Evolutionary conservation across 2,797 vertebrate genomes (phyloP).

Genomic region (Xyrichtys novacula): DNA sequence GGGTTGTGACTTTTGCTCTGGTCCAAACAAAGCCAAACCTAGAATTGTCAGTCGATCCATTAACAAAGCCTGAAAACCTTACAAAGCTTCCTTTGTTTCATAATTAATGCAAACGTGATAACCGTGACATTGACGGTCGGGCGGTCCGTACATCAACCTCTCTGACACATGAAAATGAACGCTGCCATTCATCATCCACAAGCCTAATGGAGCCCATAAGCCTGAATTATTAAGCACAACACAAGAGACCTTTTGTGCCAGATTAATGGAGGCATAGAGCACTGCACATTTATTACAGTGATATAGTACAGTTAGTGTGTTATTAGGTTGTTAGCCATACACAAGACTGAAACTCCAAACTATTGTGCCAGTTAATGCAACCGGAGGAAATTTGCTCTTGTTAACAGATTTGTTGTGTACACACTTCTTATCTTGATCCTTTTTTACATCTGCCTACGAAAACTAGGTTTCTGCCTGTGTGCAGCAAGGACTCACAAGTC

Average conservation of each 20-base stretch:
- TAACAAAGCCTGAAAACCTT: slow-evolving; percentile 63
- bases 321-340: slow-evolving; percentile 54
- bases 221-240: slow-evolving; percentile 77
- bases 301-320: slow-evolving; percentile 49
- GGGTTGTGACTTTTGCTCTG: slow-evolving; percentile 69
- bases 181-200: slow-evolving; percentile 72
- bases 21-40: slow-evolving; percentile 65
- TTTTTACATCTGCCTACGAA: slow-evolving; percentile 7
- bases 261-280: slow-evolving; percentile 68
- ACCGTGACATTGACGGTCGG: slow-evolving; percentile 74
- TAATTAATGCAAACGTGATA: slow-evolving; percentile 80
- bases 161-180: slow-evolving; percentile 73
- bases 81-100: slow-evolving; percentile 78
- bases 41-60: slow-evolving; percentile 64
- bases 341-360: slow-evolving; percentile 37
- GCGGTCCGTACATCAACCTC: slow-evolving; percentile 66
- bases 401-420: slow-evolving; percentile 48
- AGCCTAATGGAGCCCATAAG: slow-evolving; percentile 71
- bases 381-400: slow-evolving; percentile 31
- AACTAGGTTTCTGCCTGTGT: background rate
- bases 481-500: slow-evolving; percentile 2
- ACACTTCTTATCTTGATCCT: background rate
- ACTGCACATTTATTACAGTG: slow-evolving; percentile 55
- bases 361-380: slow-evolving; percentile 51
- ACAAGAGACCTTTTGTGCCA: slow-evolving; percentile 77